These are phyloP conservation scores for Coptodon bakossiorum DNA, from an alignment of 2,113 vertebrate species.

Conservation along the genomic window DNA sequence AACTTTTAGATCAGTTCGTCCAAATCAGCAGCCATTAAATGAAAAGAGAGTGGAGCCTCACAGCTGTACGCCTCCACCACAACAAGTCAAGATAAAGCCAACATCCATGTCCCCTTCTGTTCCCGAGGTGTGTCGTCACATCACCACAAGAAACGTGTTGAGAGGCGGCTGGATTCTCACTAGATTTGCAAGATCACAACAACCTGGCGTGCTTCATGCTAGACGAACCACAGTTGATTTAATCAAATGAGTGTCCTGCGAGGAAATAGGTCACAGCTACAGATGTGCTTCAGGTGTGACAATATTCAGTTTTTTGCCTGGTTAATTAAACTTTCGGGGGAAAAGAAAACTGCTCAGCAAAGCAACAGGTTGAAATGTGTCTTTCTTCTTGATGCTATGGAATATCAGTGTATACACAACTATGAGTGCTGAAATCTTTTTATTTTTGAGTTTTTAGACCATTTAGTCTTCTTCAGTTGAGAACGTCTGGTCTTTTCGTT, in stretches of 20 bases:
- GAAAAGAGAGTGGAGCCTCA: too few species aligned
- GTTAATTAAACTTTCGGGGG: accelerated
- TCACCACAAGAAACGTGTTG: not conserved
- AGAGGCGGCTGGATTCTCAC: not conserved
- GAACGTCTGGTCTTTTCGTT: accelerated
- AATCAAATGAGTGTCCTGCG: not conserved
- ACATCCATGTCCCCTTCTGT: not conserved
- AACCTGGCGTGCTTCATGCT: not conserved
- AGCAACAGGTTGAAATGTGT: not conserved
- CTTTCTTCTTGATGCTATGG: not conserved
- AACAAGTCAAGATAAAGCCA: not conserved
- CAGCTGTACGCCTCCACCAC: not conserved
- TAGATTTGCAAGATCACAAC: not conserved
- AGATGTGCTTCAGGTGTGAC: not conserved
- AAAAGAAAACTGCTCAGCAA: not conserved
- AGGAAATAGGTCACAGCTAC: not conserved
- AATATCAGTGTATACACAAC: not conserved
- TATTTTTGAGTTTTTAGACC: not conserved
- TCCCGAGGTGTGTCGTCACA: not conserved
- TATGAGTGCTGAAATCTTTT: not conserved
- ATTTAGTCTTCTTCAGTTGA: not conserved
- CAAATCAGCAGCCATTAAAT: not conserved
- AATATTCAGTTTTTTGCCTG: not conserved
- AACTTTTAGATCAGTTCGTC: not conserved
- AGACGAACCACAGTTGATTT: not conserved